Evolutionary conservation across 2,888 invertebrate genomes (phyloP), one percentile per base, ranked within the genome.

Genomic region (Philopedon plagiatum): DNA sequence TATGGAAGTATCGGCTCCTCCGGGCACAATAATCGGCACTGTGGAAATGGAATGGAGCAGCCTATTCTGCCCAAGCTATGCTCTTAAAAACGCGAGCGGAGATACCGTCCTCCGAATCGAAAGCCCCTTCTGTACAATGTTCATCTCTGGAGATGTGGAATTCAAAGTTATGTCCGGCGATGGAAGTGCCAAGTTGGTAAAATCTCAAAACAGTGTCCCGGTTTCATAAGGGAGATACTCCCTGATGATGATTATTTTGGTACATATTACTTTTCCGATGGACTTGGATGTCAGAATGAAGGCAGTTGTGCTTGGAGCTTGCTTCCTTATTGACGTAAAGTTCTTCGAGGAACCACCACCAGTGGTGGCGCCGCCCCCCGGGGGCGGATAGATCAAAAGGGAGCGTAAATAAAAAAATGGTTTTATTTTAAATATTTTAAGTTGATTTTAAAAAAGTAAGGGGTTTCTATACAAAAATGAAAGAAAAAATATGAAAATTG

Each of bases 181-280:
- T 82, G 94, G 93, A 2, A 88, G 89, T 68, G 90, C 0, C 90
- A 92, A 85, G 92, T 97, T 67, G 97, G 97, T 0, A 91, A 91
- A 83, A 96, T 98, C 78, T 93, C 93, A 0, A 97, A 97, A 83
- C 93, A 95, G 82, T 97, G 96, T 96, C 91, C 94, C 0, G 96
- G 96, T 0, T 80, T 96, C 51, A 88, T 91, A 0, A 90, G 94
- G 68, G 96, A 96, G 86, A 86, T 90, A 71, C 95, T 96, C 83
- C 95, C 96, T 0, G 95, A 95, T 86, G 89, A 94, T 0, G 96
- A 97, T 84, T 92, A 92, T 85, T 97, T 97, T 85, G 96, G 95
- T 23, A n/a, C n/a, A n/a, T n/a, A 92, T 97, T 73, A 90, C 91
- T n/a, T 97, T 98, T 84, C 97, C 97, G 0, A 88, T 93, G 88